Evolutionary conservation across 2,113 vertebrate genomes (phyloP).

Genomic region (Gila orcuttii): DNA sequence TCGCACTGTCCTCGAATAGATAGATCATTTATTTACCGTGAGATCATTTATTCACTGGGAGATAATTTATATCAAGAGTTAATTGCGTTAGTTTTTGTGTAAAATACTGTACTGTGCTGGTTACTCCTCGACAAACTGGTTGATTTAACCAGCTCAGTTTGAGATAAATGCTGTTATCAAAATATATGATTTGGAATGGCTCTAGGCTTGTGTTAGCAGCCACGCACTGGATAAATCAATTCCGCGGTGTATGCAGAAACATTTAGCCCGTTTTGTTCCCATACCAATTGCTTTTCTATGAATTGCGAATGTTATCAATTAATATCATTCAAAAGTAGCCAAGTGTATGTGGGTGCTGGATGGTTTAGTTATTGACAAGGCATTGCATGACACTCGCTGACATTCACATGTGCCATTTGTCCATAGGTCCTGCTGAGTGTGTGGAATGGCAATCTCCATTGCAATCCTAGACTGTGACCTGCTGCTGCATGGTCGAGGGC

Average conservation of each 20-base stretch:
- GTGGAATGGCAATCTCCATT: constrained; percentile 86
- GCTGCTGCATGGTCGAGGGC: constrained; percentile 90
- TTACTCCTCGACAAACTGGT: background rate
- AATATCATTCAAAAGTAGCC: background rate
- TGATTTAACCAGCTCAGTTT: background rate
- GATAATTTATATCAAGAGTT: background rate
- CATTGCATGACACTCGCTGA: background rate
- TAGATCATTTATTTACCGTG: background rate
- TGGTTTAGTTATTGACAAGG: background rate
- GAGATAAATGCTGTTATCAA: background rate
- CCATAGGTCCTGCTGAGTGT: background rate
- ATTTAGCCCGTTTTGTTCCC: background rate
- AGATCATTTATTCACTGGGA: background rate
- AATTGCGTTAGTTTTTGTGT: background rate
- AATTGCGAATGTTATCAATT: background rate
- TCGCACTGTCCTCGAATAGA: background rate
- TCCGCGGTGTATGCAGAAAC: background rate
- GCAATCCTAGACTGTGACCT: constrained; percentile 93
- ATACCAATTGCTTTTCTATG: background rate
- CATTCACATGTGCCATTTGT: background rate
- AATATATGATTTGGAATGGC: too few relatives aligned
- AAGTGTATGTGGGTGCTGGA: background rate
- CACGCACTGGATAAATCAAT: background rate
- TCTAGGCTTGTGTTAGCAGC: background rate
- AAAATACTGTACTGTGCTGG: background rate